Conservation (phyloP, 2,888 invertebrate species). For the Apomyelois bistriatella region DNA sequence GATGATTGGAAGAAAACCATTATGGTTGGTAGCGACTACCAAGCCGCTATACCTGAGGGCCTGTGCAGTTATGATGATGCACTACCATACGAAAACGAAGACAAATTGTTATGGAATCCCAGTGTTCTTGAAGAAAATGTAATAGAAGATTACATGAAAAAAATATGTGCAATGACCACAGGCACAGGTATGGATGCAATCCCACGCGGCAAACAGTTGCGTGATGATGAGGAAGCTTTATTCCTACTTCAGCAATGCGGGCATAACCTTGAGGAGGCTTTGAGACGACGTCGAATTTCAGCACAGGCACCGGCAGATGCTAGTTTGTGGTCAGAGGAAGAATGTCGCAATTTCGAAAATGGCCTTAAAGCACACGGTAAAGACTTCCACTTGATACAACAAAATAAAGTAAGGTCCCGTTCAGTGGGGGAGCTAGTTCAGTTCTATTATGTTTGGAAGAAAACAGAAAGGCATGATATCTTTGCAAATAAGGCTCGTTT, state of each 20-base stretch:
- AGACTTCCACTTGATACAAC: conserved; percentile 96
- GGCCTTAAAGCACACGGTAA: conserved; percentile 96
- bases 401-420: conserved; percentile 95
- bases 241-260: conserved; percentile 95
- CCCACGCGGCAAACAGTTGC: conserved; percentile 86
- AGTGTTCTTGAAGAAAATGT: conserved; percentile 84
- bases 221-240: conserved; percentile 94
- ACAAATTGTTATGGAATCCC: conserved; percentile 96
- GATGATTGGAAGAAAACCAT: conserved; percentile 96
- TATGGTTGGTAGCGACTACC: conserved; percentile 96
- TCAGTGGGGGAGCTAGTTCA: conserved; percentile 98
- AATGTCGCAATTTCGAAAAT: conserved; percentile 97
- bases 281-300: conserved; percentile 88
- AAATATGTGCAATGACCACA: conserved; percentile 74
- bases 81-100: conserved; percentile 96
- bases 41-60: conserved; percentile 96
- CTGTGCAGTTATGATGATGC: conserved; percentile 95
- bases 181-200: conserved; percentile 74
- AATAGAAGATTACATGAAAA: conserved; percentile 90
- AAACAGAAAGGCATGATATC: conserved; percentile 97
- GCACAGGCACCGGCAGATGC: conserved; percentile 85
- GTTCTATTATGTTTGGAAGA: conserved; percentile 98
- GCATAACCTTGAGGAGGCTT: conserved; percentile 95
- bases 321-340: conserved; percentile 97
- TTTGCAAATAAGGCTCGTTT: conserved; percentile 92